These are phyloP conservation scores for Paramormyrops kingsleyae DNA, from an alignment of 2,113 vertebrate species.

Conservation along the genomic window DNA sequence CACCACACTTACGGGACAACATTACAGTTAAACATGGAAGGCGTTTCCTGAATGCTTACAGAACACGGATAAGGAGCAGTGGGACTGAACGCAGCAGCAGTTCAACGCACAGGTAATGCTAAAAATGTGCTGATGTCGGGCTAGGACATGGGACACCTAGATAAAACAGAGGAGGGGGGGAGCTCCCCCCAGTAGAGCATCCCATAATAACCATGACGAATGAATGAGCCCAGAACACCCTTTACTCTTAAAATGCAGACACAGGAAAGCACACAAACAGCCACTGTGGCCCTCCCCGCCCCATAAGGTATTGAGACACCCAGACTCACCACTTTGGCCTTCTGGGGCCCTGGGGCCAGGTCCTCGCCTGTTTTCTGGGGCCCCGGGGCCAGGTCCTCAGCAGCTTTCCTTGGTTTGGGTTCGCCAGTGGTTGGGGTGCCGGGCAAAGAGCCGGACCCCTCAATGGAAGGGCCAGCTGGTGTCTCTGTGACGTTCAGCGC, in stretches of 20 bases:
- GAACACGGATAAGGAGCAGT: neutral
- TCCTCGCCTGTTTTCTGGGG: constrained; percentile 62
- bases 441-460: constrained; percentile 53
- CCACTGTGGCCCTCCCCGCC: neutral
- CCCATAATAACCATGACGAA: neutral
- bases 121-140: neutral
- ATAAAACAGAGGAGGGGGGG: neutral
- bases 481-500: constrained; percentile 59
- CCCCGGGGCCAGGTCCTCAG: constrained; percentile 57
- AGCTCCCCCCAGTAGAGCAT: neutral
- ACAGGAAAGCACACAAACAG: neutral
- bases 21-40: neutral
- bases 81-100: neutral
- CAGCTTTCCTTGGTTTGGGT: constrained; percentile 51
- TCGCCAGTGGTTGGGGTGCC: constrained; percentile 49
- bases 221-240: neutral
- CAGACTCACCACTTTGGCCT: constrained; percentile 86
- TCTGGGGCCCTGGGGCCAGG: constrained; percentile 49
- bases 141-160: neutral
- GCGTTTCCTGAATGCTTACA: neutral
- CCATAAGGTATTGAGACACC: neutral
- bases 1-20: neutral
- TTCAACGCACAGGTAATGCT: neutral
- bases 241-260: neutral
- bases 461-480: constrained; percentile 41